phyloP scores from a whole-genome alignment of 92 coral and sea anemone species.

The Phenganax marumi region DNA sequence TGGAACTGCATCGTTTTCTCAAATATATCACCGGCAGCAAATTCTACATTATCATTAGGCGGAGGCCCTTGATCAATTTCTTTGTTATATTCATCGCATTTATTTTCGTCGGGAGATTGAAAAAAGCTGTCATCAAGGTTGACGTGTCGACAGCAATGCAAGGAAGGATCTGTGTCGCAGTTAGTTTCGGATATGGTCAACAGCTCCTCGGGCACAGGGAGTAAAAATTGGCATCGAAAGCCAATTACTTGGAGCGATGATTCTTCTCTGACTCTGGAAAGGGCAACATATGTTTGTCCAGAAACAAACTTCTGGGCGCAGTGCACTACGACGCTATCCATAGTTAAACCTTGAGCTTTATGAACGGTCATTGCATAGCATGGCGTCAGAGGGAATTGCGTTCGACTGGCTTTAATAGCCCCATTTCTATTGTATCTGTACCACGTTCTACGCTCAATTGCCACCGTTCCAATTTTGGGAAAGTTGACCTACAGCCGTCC shows the following conservation, averaged over 20 bases:
- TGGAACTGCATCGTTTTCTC: not conserved
- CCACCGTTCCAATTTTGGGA: conserved; percentile 31
- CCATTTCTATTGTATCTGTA: conserved; percentile 33
- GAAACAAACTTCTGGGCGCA: conserved; percentile 58
- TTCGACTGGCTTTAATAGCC: conserved; percentile 31
- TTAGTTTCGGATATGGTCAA: too few relatives aligned
- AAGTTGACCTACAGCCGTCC: conserved; percentile 27
- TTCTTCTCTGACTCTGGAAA: conserved; percentile 45
- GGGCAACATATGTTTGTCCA: conserved; percentile 54
- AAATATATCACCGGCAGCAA: not conserved
- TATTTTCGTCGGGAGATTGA: too few relatives aligned
- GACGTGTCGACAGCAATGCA: too few relatives aligned
- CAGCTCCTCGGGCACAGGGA: too few relatives aligned
- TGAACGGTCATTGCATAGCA: conserved; percentile 54
- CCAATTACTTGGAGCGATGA: conserved; percentile 40
- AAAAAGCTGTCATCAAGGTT: too few relatives aligned
- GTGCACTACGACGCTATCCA: conserved; percentile 54
- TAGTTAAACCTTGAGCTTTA: conserved; percentile 56
- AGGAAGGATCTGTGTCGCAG: too few relatives aligned
- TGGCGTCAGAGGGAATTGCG: conserved; percentile 48
- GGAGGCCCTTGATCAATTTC: not conserved
- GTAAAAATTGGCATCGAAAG: conserved; percentile 24
- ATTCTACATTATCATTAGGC: too few relatives aligned
- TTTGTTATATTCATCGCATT: not conserved
- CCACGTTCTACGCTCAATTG: conserved; percentile 44